Conservation (phyloP, 2,888 invertebrate species). For the Syritta pipiens region DNA sequence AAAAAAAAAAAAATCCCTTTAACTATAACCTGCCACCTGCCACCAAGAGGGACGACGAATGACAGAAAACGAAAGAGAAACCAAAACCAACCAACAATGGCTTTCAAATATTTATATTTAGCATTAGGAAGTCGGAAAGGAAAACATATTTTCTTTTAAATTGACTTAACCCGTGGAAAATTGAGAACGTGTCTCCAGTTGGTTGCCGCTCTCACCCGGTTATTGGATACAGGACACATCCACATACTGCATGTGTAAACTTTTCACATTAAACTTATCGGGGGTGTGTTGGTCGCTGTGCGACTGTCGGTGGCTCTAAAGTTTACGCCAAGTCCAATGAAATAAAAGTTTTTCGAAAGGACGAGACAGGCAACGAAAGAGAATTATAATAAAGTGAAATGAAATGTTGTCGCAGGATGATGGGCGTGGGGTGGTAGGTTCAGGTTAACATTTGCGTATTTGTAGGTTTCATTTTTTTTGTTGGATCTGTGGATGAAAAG, state of each 20-base stretch:
- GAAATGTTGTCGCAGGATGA: slow-evolving; percentile 14
- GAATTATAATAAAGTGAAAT: too few species aligned
- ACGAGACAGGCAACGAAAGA: too few species aligned
- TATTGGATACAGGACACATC: slow-evolving; percentile 35
- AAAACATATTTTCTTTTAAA: slow-evolving; percentile 50
- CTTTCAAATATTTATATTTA: slow-evolving; percentile 38
- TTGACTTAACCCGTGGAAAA: slow-evolving; percentile 43
- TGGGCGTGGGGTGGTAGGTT: too few species aligned
- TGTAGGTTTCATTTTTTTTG: too few species aligned
- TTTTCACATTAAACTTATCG: slow-evolving; percentile 53
- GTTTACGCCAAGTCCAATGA: slow-evolving; percentile 29
- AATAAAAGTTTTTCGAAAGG: slow-evolving; percentile 28
- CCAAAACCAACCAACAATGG: slow-evolving; percentile 18
- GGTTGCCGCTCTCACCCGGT: too few species aligned
- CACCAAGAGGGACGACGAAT: slow-evolving; percentile 19
- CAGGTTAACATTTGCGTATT: slow-evolving; percentile 24
- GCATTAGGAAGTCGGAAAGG: slow-evolving; percentile 29
- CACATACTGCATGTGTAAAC: slow-evolving; percentile 40
- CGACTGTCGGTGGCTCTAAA: not conserved
- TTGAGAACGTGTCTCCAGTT: slow-evolving; percentile 34
- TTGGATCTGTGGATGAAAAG: too few species aligned
- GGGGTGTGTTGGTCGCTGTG: not conserved
- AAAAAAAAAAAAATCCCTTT: slow-evolving; percentile 17
- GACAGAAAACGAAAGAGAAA: not conserved
- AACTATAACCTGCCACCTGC: slow-evolving; percentile 22